phyloP scores from a whole-genome alignment of 2,113 vertebrate species.

The Callopanchax toddi region DNA sequence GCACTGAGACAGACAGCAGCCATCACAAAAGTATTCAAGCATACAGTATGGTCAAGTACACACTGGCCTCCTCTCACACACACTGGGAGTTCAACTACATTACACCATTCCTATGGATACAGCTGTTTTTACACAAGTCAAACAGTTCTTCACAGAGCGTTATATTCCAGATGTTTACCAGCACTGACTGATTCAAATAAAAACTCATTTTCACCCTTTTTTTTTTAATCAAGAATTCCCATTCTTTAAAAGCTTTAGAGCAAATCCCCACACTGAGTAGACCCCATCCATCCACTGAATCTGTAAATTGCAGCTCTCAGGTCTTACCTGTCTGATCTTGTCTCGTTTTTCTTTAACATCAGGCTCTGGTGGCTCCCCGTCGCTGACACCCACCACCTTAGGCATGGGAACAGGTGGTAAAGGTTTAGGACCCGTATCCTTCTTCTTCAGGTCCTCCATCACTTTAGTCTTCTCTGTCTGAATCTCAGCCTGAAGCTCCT shows the following conservation, averaged over 20 bases:
- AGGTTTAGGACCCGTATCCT: conserved; percentile 82
- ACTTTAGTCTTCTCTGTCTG: conserved; percentile 96
- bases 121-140: not conserved
- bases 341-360: conserved; percentile 91
- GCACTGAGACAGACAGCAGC: conserved; percentile 26
- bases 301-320: not conserved
- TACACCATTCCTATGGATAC: not conserved
- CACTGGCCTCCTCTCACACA: not conserved
- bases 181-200: too few species aligned
- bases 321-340: conserved; percentile 95
- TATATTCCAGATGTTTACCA: too few species aligned
- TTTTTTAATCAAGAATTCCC: too few species aligned
- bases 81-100: not conserved
- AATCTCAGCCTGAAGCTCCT: conserved; percentile 94
- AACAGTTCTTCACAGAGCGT: not conserved
- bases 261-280: not conserved
- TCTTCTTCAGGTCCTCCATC: conserved; percentile 89
- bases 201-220: too few species aligned
- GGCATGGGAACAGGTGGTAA: conserved; percentile 92
- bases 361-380: conserved; percentile 88
- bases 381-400: conserved; percentile 89
- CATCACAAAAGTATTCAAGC: conserved; percentile 24
- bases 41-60: conserved; percentile 18
- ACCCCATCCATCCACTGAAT: not conserved
- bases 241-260: not conserved